phyloP scores from a whole-genome alignment of 2,113 vertebrate species.

The Colistium nudipinnis region DNA sequence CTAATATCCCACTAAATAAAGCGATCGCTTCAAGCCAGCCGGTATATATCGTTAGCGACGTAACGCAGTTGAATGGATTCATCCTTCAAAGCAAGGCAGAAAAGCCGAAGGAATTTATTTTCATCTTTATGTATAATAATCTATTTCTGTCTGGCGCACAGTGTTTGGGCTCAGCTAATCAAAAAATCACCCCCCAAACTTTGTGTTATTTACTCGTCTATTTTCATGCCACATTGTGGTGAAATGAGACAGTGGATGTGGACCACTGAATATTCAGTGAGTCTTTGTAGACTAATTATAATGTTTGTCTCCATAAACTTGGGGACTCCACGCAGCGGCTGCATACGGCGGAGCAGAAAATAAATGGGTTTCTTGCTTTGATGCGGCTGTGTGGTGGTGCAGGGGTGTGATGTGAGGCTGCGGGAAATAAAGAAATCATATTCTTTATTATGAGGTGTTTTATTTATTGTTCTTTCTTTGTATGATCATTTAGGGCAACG shows the following conservation, averaged over 20 bases:
- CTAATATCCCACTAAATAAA: conserved; percentile 43
- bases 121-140: conserved; percentile 47
- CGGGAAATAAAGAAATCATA: conserved; percentile 58
- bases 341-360: conserved; percentile 67
- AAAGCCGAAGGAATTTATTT: conserved; percentile 45
- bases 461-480: conserved; percentile 51
- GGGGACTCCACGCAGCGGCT: conserved; percentile 70
- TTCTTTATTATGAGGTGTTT: conserved; percentile 56
- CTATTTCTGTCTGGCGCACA: conserved; percentile 43
- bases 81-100: conserved; percentile 52
- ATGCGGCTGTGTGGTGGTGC: conserved; percentile 68
- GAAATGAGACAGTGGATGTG: conserved; percentile 65
- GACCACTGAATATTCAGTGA: conserved; percentile 79
- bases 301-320: conserved; percentile 75
- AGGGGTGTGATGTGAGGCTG: conserved; percentile 60
- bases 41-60: conserved; percentile 52
- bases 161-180: conserved; percentile 46
- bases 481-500: conserved; percentile 71
- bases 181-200: conserved; percentile 56
- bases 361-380: conserved; percentile 77
- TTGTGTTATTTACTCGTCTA: conserved; percentile 54
- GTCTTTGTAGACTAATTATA: conserved; percentile 79
- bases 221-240: conserved; percentile 64
- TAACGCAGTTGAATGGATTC: conserved; percentile 36
- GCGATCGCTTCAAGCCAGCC: conserved; percentile 42